A percentile compares a stretch with the other conserved stretches of the same genome.
Evolutionary conservation across 2,113 vertebrate genomes (phyloP).

Genomic region (Albula glossodonta): DNA sequence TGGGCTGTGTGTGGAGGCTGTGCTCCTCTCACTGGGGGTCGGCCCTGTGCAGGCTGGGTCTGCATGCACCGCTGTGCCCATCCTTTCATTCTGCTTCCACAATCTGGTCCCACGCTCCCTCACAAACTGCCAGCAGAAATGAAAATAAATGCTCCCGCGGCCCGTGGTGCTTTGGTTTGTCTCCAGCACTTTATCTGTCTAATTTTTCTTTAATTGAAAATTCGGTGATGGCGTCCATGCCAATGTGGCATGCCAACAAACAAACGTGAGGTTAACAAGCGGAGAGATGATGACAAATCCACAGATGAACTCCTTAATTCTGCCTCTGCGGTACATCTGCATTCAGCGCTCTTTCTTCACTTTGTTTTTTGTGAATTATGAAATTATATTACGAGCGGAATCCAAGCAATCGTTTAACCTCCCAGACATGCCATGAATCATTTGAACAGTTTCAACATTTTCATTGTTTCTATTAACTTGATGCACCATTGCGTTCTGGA

Average conservation of each 20-base stretch:
- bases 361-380: background rate
- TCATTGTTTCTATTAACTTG: background rate
- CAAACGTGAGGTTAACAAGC: background rate
- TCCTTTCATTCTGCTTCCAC: background rate
- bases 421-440: background rate
- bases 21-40: background rate
- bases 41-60: background rate
- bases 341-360: background rate
- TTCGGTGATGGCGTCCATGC: background rate
- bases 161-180: background rate
- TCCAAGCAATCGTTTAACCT: background rate
- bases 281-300: background rate
- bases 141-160: background rate
- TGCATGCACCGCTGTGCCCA: background rate
- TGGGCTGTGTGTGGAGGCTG: background rate
- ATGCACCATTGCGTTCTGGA: background rate
- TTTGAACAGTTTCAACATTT: background rate
- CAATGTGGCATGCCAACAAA: background rate
- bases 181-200: background rate
- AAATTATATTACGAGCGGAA: background rate
- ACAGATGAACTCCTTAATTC: background rate
- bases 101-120: background rate
- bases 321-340: background rate
- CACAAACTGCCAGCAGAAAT: background rate
- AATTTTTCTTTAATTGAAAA: background rate